Percentiles rank a stretch among this genome's conserved stretches.
These are phyloP conservation scores for Turritopsis rubra DNA, from an alignment of 30 jellyfish, hydroid and myxozoan genomes.

Conservation along the genomic window DNA sequence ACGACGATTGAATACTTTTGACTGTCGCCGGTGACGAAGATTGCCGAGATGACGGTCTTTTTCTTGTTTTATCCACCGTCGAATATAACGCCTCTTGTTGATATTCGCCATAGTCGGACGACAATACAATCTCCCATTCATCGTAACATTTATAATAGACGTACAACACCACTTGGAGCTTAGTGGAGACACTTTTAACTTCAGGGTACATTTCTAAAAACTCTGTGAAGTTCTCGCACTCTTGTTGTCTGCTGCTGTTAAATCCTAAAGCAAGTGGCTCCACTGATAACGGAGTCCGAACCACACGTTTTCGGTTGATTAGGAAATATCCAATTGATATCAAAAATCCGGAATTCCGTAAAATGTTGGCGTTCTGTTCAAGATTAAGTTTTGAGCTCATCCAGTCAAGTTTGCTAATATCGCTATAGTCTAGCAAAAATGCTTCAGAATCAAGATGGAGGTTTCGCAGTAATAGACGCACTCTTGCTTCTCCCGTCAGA, in stretches of 20 bases:
- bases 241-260: background rate
- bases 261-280: background rate
- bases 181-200: background rate
- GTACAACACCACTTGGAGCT: conserved; percentile 23
- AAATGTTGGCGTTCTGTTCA: background rate
- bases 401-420: background rate
- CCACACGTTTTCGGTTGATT: background rate
- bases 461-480: conserved; percentile 14
- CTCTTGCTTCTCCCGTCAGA: background rate
- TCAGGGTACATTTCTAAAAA: conserved; percentile 9
- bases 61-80: conserved; percentile 8
- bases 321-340: conserved; percentile 12
- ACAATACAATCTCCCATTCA: conserved; percentile 23
- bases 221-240: background rate
- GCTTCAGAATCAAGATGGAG: conserved; percentile 6
- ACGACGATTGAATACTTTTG: background rate
- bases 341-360: background rate
- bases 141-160: conserved; percentile 13
- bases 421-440: conserved; percentile 27
- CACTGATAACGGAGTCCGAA: background rate
- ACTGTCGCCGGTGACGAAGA: background rate
- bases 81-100: background rate
- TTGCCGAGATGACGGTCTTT: background rate
- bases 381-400: background rate
- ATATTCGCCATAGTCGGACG: background rate